phyloP scores from a whole-genome alignment of 2,888 invertebrate species.

The Hartigia nigra region DNA sequence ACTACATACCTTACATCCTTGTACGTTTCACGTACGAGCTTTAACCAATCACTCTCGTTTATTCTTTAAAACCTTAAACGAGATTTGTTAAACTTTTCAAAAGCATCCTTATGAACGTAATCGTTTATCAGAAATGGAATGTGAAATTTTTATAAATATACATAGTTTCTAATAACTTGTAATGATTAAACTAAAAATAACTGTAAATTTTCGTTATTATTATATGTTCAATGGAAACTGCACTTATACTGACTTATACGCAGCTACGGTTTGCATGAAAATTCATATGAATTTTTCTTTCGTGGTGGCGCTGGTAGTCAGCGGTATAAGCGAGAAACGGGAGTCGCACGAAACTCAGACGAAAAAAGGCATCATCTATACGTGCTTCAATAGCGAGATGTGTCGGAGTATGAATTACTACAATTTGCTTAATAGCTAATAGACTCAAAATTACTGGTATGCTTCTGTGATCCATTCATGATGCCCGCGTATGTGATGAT shows the following conservation, averaged over 20 bases:
- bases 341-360: not conserved
- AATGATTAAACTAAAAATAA: no score
- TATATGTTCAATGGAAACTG: no score
- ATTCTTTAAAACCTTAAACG: not conserved
- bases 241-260: no score
- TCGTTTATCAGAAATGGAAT: no score
- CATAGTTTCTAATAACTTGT: no score
- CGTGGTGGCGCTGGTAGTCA: not conserved
- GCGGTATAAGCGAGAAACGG: not conserved
- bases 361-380: not conserved
- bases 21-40: not conserved
- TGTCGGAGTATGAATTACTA: conserved; percentile 46
- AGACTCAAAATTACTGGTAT: conserved; percentile 59
- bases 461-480: conserved; percentile 56
- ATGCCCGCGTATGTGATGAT: conserved; percentile 58
- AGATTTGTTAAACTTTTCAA: not conserved
- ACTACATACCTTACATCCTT: not conserved
- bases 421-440: conserved; percentile 62
- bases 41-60: not conserved
- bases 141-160: no score
- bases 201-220: no score
- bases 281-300: not conserved
- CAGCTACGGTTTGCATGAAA: no score
- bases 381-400: conserved; percentile 28
- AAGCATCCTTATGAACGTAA: no score